Percentiles rank a stretch among this genome's conserved stretches.
Evolutionary conservation across 2,797 vertebrate species (phyloP).

Genomic region (Onychomys leucogaster): DNA sequence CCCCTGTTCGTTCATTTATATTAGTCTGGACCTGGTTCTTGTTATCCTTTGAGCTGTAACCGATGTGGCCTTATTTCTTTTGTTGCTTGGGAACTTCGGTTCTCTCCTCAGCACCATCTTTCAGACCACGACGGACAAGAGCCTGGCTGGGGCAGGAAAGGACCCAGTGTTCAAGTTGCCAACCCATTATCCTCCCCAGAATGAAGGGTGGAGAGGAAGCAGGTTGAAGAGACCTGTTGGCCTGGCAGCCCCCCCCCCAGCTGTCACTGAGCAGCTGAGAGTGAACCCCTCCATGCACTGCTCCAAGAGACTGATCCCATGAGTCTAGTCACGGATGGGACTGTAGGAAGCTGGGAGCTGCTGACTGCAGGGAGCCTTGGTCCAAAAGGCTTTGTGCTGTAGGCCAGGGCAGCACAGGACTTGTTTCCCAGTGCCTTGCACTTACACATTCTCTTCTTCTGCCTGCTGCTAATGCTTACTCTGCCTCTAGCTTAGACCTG

Average conservation of each 20-base stretch:
- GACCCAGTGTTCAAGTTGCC: neutral
- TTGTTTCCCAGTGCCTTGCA: neutral
- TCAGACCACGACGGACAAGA: neutral
- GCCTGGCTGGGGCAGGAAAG: neutral
- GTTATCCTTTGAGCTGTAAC: neutral
- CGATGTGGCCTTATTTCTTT: neutral
- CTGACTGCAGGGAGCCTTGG: neutral
- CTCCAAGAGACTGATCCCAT: neutral
- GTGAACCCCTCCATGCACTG: neutral
- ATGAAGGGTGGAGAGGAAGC: neutral
- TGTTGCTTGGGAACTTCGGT: neutral
- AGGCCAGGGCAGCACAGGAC: neutral
- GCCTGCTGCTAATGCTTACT: neutral
- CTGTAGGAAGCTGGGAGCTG: neutral
- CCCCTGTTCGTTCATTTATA: neutral
- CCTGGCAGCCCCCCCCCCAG: neutral
- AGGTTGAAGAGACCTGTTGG: neutral
- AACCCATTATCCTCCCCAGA: neutral
- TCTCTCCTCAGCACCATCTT: neutral
- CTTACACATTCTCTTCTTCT: neutral
- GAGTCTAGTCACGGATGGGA: neutral
- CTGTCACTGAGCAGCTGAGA: neutral
- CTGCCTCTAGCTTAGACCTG: neutral
- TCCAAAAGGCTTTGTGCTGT: neutral
- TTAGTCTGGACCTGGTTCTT: neutral